Evolutionary conservation across 2,888 invertebrate genomes (phyloP).

Genomic region (Dasysyrphus albostriatus): DNA sequence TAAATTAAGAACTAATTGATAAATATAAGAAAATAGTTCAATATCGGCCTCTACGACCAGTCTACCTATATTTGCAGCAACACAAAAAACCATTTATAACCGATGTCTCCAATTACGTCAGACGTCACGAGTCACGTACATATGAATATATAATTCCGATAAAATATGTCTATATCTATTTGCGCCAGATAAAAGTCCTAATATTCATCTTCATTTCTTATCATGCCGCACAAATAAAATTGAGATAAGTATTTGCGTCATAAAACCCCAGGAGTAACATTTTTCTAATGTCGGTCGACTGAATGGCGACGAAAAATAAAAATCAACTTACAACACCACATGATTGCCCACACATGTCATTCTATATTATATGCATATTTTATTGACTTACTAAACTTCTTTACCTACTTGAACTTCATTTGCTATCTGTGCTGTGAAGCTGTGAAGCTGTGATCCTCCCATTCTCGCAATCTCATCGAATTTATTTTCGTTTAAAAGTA

Average conservation of each 20-base stretch:
- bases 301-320: slow-evolving; percentile 3
- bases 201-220: slow-evolving; percentile 15
- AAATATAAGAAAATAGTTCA: too few species aligned
- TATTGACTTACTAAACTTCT: slow-evolving; percentile 46
- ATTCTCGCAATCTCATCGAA: neutral
- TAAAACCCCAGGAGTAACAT: slow-evolving; percentile 21
- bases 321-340: slow-evolving; percentile 32
- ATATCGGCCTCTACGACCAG: too few species aligned
- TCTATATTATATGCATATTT: neutral
- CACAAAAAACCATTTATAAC: too few species aligned
- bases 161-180: neutral
- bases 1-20: too few species aligned
- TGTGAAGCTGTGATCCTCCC: neutral
- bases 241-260: slow-evolving; percentile 26
- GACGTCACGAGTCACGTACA: too few species aligned
- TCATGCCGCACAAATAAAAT: neutral
- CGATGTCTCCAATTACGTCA: too few species aligned
- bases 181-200: slow-evolving; percentile 20
- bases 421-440: neutral
- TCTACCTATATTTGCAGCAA: too few species aligned
- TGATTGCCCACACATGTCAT: slow-evolving; percentile 49
- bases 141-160: neutral
- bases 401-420: slow-evolving; percentile 40
- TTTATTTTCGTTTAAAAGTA: slow-evolving; percentile 38
- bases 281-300: slow-evolving; percentile 16